phyloP scores from a whole-genome alignment of 2,797 vertebrate species.

The Darevskia nairensis region DNA sequence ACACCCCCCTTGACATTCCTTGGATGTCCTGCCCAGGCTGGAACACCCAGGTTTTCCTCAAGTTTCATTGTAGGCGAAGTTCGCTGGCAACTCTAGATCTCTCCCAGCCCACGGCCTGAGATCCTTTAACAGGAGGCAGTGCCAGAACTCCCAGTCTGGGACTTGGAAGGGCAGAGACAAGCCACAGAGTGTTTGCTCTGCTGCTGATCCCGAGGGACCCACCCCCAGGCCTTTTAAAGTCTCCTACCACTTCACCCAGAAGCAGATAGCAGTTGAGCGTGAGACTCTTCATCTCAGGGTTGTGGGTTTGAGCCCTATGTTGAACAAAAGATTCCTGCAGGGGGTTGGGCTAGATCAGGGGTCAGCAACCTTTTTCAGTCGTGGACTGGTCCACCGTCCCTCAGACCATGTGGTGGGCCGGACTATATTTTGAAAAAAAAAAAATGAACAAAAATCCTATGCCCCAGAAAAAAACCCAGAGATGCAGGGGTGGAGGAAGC shows the following conservation, averaged over 20 bases:
- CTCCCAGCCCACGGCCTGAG: constrained; percentile 6
- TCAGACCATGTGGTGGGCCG: no score
- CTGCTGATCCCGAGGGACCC: background rate
- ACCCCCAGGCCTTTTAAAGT: background rate
- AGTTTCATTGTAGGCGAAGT: constrained; percentile 19
- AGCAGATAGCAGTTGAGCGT: no score
- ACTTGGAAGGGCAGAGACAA: background rate
- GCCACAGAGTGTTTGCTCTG: background rate
- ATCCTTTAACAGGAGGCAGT: background rate
- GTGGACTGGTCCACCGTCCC: no score
- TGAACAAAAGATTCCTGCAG: no score
- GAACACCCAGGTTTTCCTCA: constrained; percentile 15
- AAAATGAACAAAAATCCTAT: no score
- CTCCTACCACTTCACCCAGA: background rate
- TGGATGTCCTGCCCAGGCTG: background rate
- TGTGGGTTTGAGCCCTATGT: no score
- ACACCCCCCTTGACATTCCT: constrained; percentile 4
- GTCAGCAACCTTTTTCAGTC: no score
- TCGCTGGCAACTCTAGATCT: background rate
- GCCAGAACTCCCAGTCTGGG: background rate
- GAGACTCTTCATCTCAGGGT: no score
- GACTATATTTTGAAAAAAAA: no score
- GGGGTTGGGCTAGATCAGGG: no score
- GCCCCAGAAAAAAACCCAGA: no score
- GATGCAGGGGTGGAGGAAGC: no score